Base-by-base conservation (phyloP, 2,888 invertebrate species). In the Amphimallon solstitiale region DNA sequence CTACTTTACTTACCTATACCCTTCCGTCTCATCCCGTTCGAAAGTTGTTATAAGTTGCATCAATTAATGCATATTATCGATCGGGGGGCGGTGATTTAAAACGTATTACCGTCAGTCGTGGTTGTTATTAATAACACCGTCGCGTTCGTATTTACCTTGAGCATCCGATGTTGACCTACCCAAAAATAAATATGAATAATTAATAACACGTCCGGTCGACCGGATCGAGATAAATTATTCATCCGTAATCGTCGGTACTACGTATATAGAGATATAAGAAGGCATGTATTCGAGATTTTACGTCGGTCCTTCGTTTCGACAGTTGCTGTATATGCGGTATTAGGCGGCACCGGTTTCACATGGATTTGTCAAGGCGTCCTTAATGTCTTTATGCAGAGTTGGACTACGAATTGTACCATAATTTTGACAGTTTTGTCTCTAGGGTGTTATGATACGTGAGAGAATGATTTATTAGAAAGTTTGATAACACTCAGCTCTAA, bases 181-280 rank as follows among this genome's bases (percentile, higher is more conserved):
- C 61, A 61, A 61, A 61, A 61, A 61, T 61, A 61, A 48, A 61
- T 49, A 61, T 48, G 61, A 61, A 61, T 61, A 61, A 61, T 61
- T 61, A 61, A 61, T 61, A 54, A 19, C 61, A 12, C 61, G 17
- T 15, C 48, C 48, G 61, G 35, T 23, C 45, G 29, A 34, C 17
- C 60, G 45, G 38, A 46, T 34, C 29, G 2, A 29, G 21, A 54
- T 54, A 54, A 54, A 54, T 54, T 54, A 54, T 54, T 38, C 54
- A 19, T 54, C 21, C 40, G 14, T 21, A 38, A 38, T 54, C 40
- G 54, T 54, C 9, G 29, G 29, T 29, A 29, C 29, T 29, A n/a
- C n/a, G n/a, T n/a, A n/a, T n/a, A n/a, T n/a, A n/a, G n/a, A n/a
- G n/a, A n/a, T n/a, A 5, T 29, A 3, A 5, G 29, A 5, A 19